Conservation (phyloP, 2,113 vertebrate species). For the Chloropsis cyanopogon region DNA sequence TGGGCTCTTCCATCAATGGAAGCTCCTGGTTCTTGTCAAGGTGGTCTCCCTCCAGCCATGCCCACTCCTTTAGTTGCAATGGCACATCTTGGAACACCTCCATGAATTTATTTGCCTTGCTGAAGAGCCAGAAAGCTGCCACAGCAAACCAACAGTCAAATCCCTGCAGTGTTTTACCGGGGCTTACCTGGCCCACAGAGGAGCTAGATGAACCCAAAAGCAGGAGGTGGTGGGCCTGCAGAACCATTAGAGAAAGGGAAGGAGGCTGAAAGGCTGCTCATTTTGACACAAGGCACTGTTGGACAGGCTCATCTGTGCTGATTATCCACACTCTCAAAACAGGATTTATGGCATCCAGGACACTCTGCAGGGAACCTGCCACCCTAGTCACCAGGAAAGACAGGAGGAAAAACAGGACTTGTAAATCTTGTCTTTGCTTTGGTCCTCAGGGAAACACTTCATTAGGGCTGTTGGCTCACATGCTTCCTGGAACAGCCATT, state of each 20-base stretch:
- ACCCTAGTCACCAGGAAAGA: neutral
- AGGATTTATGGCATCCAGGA: neutral
- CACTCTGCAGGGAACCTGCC: neutral
- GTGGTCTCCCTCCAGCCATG: neutral
- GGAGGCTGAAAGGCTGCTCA: neutral
- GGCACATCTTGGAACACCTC: neutral
- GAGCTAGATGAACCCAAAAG: neutral
- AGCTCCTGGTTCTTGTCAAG: neutral
- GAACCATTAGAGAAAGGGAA: neutral
- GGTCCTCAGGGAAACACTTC: neutral
- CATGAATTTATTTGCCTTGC: neutral
- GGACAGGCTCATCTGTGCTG: neutral
- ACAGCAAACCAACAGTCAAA: neutral
- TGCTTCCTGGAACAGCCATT: neutral
- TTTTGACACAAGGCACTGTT: neutral
- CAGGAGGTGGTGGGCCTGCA: neutral
- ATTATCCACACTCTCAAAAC: neutral
- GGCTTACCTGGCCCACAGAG: neutral
- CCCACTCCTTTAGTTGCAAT: neutral
- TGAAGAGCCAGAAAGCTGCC: neutral
- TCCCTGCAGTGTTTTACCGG: neutral
- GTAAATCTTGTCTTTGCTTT: neutral
- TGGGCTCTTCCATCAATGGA: neutral
- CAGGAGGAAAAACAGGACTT: neutral
- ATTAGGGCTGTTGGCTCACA: neutral